A percentile compares a stretch with the other conserved stretches of the same genome.
Evolutionary conservation across 2,888 invertebrate species (phyloP).

Genomic region (Dryobota labecula): DNA sequence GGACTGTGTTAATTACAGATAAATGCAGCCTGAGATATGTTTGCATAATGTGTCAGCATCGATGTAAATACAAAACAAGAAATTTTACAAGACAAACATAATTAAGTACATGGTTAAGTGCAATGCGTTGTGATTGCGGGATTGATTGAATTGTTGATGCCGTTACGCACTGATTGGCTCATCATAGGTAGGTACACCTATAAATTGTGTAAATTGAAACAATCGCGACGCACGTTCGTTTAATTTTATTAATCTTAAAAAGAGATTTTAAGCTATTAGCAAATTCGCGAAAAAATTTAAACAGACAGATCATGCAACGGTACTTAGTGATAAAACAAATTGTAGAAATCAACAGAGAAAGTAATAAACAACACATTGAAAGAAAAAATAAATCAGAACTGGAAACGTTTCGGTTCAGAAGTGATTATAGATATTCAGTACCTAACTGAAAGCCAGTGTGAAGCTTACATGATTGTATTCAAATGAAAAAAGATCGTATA

Average conservation of each 20-base stretch:
- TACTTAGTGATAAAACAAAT: slow-evolving; percentile 24
- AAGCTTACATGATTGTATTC: neutral
- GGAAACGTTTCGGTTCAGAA: neutral
- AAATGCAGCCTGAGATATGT: slow-evolving; percentile 47
- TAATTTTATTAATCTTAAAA: slow-evolving; percentile 32
- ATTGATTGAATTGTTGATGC: slow-evolving; percentile 58
- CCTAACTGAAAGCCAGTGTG: neutral
- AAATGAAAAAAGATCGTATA: slow-evolving; percentile 8
- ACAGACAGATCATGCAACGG: slow-evolving; percentile 47
- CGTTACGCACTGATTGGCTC: slow-evolving; percentile 60
- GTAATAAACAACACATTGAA: slow-evolving; percentile 9
- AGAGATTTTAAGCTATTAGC: slow-evolving; percentile 9
- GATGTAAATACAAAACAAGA: slow-evolving; percentile 23
- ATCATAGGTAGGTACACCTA: slow-evolving; percentile 46
- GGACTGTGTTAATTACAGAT: slow-evolving; percentile 37
- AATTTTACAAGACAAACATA: slow-evolving; percentile 36
- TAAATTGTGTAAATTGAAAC: slow-evolving; percentile 54
- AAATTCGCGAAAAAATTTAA: slow-evolving; percentile 27
- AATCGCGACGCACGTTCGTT: slow-evolving; percentile 19
- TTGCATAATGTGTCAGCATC: slow-evolving; percentile 53
- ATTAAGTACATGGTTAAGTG: slow-evolving; percentile 46
- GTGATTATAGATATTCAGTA: neutral
- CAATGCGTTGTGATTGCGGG: slow-evolving; percentile 37
- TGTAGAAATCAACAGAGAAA: slow-evolving; percentile 40
- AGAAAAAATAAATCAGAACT: slow-evolving; percentile 3